Evolutionary conservation across 2,888 invertebrate genomes (phyloP).

Genomic region (Plutella xylostella): DNA sequence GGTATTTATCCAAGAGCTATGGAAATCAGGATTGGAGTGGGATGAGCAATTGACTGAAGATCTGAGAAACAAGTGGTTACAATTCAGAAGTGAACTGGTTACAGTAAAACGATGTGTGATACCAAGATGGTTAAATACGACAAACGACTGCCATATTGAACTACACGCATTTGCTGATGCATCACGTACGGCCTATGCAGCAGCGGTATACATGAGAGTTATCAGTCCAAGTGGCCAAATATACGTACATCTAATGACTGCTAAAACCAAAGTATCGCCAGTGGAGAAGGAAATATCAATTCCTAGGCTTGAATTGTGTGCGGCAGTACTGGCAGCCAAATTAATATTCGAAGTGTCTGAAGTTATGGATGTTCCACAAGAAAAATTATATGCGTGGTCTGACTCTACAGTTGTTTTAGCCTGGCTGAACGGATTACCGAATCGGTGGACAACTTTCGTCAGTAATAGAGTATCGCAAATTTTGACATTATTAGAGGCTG

Average conservation of each 20-base stretch:
- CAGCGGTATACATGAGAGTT: slow-evolving; percentile 6
- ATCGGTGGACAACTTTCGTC: neutral
- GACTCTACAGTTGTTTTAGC: neutral
- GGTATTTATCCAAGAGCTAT: slow-evolving; percentile 13
- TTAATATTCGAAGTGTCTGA: neutral
- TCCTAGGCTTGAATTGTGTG: neutral
- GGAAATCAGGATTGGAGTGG: neutral
- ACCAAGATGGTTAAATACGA: neutral
- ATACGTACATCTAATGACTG: slow-evolving; percentile 2
- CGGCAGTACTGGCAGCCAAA: neutral
- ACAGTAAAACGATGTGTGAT: neutral
- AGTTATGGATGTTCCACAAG: neutral
- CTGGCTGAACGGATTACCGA: neutral
- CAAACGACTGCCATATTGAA: slow-evolving; percentile 6
- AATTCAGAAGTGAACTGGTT: slow-evolving; percentile 1
- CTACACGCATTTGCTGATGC: slow-evolving; percentile 14
- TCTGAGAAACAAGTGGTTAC: slow-evolving; percentile 8
- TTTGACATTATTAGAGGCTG: too few relatives aligned
- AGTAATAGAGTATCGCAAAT: too few relatives aligned
- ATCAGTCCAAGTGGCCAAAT: neutral
- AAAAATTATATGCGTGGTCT: neutral
- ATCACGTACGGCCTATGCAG: slow-evolving; percentile 8
- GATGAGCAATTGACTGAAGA: neutral
- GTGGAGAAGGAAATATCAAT: neutral
- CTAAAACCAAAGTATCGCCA: slow-evolving; percentile 12